Percentiles rank a stretch among this genome's conserved stretches.
Conservation (phyloP, 2,797 vertebrate genomes). For the Myotis myotis region DNA sequence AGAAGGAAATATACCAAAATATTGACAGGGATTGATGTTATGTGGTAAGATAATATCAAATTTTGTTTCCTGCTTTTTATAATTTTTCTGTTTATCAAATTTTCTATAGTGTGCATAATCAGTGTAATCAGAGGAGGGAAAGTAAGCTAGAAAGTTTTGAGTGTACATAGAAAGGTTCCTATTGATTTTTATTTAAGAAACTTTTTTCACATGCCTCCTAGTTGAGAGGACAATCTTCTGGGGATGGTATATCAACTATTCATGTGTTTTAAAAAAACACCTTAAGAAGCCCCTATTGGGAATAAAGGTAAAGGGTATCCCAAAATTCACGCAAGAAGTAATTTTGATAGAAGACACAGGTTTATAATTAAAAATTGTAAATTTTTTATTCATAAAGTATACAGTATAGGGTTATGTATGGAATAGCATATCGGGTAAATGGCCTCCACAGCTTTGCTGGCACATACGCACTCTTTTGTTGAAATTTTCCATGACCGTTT, state of each 20-base stretch:
- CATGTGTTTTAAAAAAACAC: background rate
- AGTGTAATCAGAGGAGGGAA: background rate
- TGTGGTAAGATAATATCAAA: background rate
- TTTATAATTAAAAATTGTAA: too few species aligned
- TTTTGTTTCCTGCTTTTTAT: constrained; percentile 42
- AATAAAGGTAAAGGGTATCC: background rate
- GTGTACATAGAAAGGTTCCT: background rate
- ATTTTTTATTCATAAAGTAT: too few species aligned
- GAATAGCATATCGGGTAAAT: too few species aligned
- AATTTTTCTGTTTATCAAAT: background rate
- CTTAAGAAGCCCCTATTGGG: background rate
- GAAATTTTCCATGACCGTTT: too few species aligned
- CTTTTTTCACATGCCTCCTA: constrained; percentile 11
- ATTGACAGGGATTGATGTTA: background rate
- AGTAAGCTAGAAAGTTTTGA: constrained; percentile 32
- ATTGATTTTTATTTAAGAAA: background rate
- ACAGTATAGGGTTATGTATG: too few species aligned
- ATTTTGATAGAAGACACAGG: too few species aligned
- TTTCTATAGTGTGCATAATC: constrained; percentile 2
- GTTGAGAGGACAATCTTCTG: background rate
- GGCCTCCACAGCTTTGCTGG: too few species aligned
- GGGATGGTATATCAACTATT: background rate
- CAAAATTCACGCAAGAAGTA: too few species aligned
- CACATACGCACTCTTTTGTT: too few species aligned
- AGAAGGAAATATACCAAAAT: constrained; percentile 8